Evolutionary conservation across 2,888 invertebrate genomes (phyloP), one percentile per base, ranked within the genome.

Genomic region (Campoplex nolae): DNA sequence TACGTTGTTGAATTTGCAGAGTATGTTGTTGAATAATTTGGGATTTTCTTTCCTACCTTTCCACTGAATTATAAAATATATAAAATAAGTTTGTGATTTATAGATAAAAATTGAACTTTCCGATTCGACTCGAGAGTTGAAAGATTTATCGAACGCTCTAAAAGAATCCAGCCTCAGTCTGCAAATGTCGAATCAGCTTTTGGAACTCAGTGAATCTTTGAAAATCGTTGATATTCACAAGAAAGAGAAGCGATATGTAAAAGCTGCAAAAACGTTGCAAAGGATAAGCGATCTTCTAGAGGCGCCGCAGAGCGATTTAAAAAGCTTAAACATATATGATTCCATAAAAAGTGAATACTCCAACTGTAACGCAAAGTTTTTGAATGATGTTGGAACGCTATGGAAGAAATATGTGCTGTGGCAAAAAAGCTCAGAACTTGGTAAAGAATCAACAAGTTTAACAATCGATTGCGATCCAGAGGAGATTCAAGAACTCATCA

Each of bases 111-210:
- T 95, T 35, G 96, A 97, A 88, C 94, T 97, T 62, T 94, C 95
- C 3, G 95, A 96, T 83, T 96, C 96, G 0, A 95, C 96, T 76
- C 95, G 95, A 73, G 96, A 96, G 91, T 94, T 97, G 88, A 95
- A 96, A 62, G 95, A 94, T 83, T 94, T 96, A 67, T 95, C 96
- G 0, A 92, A 94, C 18, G 94, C 95, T 54, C 93, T 97, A 67
- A 94, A 96, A 84, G 96, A 96, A 89, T 95, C 96, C 0, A 95
- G 95, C 32, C 95, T 96, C 89, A 95, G 96, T n/a, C 89, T 96
- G 32, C 94, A 95, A 54, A 94, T 96, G 48, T 93, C 95, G 0
- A 92, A 92, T 38, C 93, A 94, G 82, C 89, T 96, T 8, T 90
- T 95, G 35, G 91, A 94, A 54, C 91, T 95, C 32, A 93, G 95